A percentile compares a stretch with the other conserved stretches of the same genome.
These are phyloP conservation scores for Aplysia californica DNA, from an alignment of 1,140 invertebrate genomes.

Conservation along the genomic window DNA sequence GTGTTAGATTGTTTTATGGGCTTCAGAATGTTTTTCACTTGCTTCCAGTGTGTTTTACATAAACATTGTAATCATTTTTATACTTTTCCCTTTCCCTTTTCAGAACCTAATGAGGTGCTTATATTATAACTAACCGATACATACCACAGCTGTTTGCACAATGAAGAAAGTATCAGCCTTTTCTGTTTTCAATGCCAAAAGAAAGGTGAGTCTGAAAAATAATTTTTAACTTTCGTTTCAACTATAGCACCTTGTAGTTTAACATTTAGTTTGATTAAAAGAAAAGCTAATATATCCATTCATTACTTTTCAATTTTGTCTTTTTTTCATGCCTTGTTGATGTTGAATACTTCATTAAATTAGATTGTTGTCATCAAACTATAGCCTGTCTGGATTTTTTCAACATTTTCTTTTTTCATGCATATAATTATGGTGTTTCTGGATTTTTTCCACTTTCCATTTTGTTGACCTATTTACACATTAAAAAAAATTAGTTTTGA, in stretches of 20 bases:
- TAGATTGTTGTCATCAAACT: too few species aligned
- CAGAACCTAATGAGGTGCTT: too few species aligned
- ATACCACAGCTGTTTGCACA: background rate
- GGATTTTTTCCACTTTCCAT: background rate
- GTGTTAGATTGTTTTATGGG: too few species aligned
- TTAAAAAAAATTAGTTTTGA: background rate
- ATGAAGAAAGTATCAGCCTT: constrained; percentile 13
- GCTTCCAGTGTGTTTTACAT: too few species aligned
- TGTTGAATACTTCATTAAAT: too few species aligned
- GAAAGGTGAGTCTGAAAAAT: background rate
- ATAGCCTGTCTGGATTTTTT: too few species aligned
- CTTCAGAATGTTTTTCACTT: too few species aligned
- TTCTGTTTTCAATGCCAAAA: constrained; percentile 8
- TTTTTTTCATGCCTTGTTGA: background rate
- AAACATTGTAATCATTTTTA: too few species aligned
- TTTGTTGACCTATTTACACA: background rate
- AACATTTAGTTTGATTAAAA: background rate
- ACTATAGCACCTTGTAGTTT: background rate
- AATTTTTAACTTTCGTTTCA: background rate
- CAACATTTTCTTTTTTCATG: too few species aligned
- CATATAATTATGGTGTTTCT: too few species aligned
- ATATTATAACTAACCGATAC: too few species aligned
- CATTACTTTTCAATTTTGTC: background rate
- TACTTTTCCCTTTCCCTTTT: too few species aligned
- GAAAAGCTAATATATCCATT: background rate